These are phyloP conservation scores for Limenitis camilla DNA, from an alignment of 2,888 invertebrate species.

Conservation along the genomic window DNA sequence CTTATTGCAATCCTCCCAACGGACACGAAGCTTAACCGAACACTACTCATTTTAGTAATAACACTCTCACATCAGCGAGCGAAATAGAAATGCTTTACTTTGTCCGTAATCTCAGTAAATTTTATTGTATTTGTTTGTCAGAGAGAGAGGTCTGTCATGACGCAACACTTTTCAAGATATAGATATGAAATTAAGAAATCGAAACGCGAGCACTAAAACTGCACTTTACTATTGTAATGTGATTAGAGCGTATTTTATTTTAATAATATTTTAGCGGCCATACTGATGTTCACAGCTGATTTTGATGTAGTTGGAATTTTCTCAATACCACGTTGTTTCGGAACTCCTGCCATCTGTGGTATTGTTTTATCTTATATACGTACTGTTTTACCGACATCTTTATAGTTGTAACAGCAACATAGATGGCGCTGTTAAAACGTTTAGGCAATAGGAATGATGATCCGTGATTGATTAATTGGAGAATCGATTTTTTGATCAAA, in stretches of 20 bases:
- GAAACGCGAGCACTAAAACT: constrained; percentile 57
- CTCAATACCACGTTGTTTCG: constrained; percentile 65
- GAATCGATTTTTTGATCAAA: too few species aligned
- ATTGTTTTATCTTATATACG: constrained; percentile 47
- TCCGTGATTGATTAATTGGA: too few species aligned
- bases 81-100: constrained; percentile 45
- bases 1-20: constrained; percentile 66
- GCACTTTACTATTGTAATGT: constrained; percentile 55
- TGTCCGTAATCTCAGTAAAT: constrained; percentile 40
- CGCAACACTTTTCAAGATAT: constrained; percentile 73
- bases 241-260: constrained; percentile 59
- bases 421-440: too few species aligned
- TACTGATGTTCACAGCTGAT: constrained; percentile 75
- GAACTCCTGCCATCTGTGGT: constrained; percentile 42
- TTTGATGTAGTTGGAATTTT: constrained; percentile 58
- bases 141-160: constrained; percentile 71
- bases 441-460: too few species aligned
- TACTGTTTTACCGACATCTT: too few species aligned
- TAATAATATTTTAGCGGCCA: constrained; percentile 65
- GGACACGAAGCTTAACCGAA: constrained; percentile 65
- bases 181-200: constrained; percentile 43
- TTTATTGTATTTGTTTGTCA: constrained; percentile 74
- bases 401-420: too few species aligned
- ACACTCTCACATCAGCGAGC: constrained; percentile 41
- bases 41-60: constrained; percentile 62